Conservation (phyloP, 2,888 invertebrate species). For the Spilosoma lubricipeda region DNA sequence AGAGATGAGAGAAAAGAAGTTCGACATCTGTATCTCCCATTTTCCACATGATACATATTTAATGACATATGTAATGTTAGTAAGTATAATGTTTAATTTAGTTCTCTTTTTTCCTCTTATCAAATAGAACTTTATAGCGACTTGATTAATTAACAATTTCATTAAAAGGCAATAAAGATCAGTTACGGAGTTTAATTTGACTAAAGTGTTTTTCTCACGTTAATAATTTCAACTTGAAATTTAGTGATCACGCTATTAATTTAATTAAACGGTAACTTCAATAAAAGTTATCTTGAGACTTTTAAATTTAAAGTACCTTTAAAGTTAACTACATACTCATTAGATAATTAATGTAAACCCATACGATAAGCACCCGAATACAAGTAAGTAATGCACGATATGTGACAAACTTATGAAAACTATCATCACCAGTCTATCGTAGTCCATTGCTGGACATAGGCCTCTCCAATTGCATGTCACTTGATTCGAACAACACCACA, state of each 20-base stretch:
- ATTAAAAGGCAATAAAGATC: slow-evolving; percentile 6
- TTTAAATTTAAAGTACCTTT: neutral
- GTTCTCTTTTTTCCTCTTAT: neutral
- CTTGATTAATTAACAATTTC: neutral
- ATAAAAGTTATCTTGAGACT: neutral
- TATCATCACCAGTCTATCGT: too few relatives aligned
- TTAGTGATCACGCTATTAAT: neutral
- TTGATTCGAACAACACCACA: too few relatives aligned
- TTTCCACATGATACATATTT: neutral
- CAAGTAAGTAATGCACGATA: neutral
- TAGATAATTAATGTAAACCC: neutral
- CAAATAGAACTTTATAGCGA: neutral
- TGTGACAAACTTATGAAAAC: neutral
- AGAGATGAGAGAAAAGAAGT: too few relatives aligned
- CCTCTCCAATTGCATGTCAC: too few relatives aligned
- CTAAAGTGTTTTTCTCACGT: neutral
- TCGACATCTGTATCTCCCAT: neutral
- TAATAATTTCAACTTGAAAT: neutral
- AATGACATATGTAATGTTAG: neutral
- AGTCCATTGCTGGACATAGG: too few relatives aligned
- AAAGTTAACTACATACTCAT: neutral
- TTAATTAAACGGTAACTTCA: neutral
- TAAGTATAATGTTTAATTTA: neutral
- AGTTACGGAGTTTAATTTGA: neutral
- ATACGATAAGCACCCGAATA: too few relatives aligned